Evolutionary conservation across 2,113 vertebrate species (phyloP), one percentile per base, ranked within the genome.

Genomic region (Aspidoscelis tigris): DNA sequence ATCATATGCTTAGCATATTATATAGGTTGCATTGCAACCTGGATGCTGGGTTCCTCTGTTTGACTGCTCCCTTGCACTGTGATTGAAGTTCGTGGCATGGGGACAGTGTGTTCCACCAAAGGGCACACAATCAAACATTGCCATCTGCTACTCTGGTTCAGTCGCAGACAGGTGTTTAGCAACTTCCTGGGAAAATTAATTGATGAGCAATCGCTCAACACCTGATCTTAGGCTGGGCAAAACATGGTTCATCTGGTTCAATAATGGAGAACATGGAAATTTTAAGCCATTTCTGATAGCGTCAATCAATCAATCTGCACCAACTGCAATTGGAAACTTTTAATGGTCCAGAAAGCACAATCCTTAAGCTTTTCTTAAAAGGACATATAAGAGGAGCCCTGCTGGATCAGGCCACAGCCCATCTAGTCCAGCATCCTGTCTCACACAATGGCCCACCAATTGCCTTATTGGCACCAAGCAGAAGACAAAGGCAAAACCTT

Each of bases 1-100:
- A 43, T 16, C 90, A 86, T 70, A 88, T 24, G 7, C 21, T 74
- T 10, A 79, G 85, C 83, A 11, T 70, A 87, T 87, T 80, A 21
- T 44, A 88, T 87, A 41, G 39, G 22, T 73, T 74, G 5, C 41
- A 44, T 64, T 82, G 55, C 20, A 41, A 20, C 44, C 24, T 74
- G 24, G 24, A 58, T 47, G 24, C 16, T 47, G 21, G 44, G 70
- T 11, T 18, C 6, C 33, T 81, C 41, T 41, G 41, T 81, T 81
- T 81, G 47, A 81, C 5, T 41, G n/a, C 44, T 2, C 47, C 16
- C 4, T 20, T 43, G 7, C 21, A 44, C 5, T 16, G 8, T 39
- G 53, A 55, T 33, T 9, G 26, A 33, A 55, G 5, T 6, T 5
- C 80, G 72, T n/a, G 3, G 2, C 55, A 14, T 47, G 55, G 61